These are phyloP conservation scores for Lutjanus campechanus DNA, from an alignment of 2,797 vertebrate genomes.

Conservation along the genomic window DNA sequence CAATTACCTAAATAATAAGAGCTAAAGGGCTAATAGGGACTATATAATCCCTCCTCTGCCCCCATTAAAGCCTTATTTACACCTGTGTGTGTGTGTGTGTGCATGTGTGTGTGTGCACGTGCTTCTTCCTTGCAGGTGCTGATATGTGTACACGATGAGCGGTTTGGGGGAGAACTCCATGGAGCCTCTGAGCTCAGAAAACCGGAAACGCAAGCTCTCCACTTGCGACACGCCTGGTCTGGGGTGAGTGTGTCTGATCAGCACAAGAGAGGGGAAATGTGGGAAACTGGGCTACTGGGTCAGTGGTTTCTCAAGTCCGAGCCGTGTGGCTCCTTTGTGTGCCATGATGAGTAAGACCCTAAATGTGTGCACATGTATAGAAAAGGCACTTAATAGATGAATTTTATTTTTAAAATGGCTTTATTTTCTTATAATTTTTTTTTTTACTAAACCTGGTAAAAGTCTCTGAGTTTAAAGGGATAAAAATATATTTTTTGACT, in stretches of 20 bases:
- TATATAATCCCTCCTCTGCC: slow-evolving; percentile 38
- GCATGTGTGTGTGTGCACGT: slow-evolving; percentile 13
- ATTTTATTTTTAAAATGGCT: neutral
- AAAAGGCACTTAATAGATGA: neutral
- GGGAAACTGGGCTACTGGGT: slow-evolving; percentile 74
- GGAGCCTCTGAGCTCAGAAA: slow-evolving; percentile 90
- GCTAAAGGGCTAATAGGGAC: slow-evolving; percentile 41
- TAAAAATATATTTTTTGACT: too few species aligned
- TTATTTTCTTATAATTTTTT: neutral
- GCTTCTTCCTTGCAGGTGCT: slow-evolving; percentile 85
- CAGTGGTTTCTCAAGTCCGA: slow-evolving; percentile 55
- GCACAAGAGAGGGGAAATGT: slow-evolving; percentile 19
- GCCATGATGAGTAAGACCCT: slow-evolving; percentile 10
- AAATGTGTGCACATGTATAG: neutral
- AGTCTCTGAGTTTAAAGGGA: neutral
- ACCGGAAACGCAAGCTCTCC: slow-evolving; percentile 93
- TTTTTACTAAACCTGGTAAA: neutral
- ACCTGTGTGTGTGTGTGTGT: slow-evolving; percentile 10
- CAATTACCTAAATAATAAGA: slow-evolving; percentile 42
- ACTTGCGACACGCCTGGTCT: slow-evolving; percentile 91
- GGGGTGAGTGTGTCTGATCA: slow-evolving; percentile 84
- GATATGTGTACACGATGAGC: slow-evolving; percentile 91
- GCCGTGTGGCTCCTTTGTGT: slow-evolving; percentile 17
- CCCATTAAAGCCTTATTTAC: slow-evolving; percentile 36
- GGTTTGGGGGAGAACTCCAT: slow-evolving; percentile 94